phyloP scores from a whole-genome alignment of 2,113 vertebrate genomes.

The Collichthys lucidus region DNA sequence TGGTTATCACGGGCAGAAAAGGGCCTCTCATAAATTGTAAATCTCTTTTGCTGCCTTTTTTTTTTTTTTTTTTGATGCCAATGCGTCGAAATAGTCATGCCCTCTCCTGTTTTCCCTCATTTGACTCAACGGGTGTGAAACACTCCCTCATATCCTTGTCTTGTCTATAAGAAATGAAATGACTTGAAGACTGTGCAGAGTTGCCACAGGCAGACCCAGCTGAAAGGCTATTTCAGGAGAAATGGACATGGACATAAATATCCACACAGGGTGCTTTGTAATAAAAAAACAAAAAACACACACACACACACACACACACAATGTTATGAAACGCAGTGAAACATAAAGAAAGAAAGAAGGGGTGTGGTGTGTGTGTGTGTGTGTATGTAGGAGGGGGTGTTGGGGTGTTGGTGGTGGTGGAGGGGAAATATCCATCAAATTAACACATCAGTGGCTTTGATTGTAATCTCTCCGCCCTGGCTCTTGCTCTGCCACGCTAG shows the following conservation, averaged over 20 bases:
- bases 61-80: slow-evolving; percentile 40
- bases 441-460: slow-evolving; percentile 99
- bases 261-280: slow-evolving; percentile 78
- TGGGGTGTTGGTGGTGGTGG: slow-evolving; percentile 21
- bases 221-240: slow-evolving; percentile 81
- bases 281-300: slow-evolving; percentile 64
- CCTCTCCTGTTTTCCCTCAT: slow-evolving; percentile 72
- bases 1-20: slow-evolving; percentile 64
- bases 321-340: slow-evolving; percentile 81
- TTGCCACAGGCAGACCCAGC: slow-evolving; percentile 72
- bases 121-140: slow-evolving; percentile 77
- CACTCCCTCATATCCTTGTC: slow-evolving; percentile 75
- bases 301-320: slow-evolving; percentile 45
- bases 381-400: slow-evolving; percentile 24
- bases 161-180: slow-evolving; percentile 77
- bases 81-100: slow-evolving; percentile 63
- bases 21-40: slow-evolving; percentile 64
- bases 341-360: slow-evolving; percentile 85
- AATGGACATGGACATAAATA: slow-evolving; percentile 83
- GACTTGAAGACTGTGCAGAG: slow-evolving; percentile 70
- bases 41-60: slow-evolving; percentile 32
- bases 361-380: not conserved
- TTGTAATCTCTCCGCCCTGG: slow-evolving; percentile 95
- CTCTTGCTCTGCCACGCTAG: slow-evolving; percentile 90
- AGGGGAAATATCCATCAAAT: slow-evolving; percentile 96